Percentiles rank a stretch among this genome's conserved stretches.
phyloP scores from a whole-genome alignment of 2,888 invertebrate genomes.

The Hydroisotoma schaefferi region DNA sequence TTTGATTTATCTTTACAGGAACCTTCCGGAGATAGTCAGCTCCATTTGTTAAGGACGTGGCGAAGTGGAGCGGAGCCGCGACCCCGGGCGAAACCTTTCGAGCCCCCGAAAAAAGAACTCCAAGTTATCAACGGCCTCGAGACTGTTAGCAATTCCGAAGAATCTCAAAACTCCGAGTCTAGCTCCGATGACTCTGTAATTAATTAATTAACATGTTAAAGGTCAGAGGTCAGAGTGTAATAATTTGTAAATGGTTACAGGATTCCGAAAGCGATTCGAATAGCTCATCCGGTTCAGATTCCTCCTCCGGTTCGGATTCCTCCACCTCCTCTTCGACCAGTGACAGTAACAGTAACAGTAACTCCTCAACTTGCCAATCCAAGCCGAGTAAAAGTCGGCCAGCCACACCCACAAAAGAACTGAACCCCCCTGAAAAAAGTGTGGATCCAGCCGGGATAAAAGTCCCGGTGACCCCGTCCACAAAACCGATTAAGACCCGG shows the following conservation, averaged over 20 bases:
- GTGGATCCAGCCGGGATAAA: neutral
- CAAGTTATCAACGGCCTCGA: slow-evolving; percentile 40
- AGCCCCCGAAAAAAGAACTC: slow-evolving; percentile 32
- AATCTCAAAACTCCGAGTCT: slow-evolving; percentile 39
- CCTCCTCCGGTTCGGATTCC: slow-evolving; percentile 27
- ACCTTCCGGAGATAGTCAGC: slow-evolving; percentile 28
- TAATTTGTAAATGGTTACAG: slow-evolving; percentile 55
- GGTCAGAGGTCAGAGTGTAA: too few species aligned
- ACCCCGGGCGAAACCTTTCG: slow-evolving; percentile 26
- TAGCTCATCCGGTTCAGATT: neutral
- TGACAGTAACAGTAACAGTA: slow-evolving; percentile 34
- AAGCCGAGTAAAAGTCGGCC: slow-evolving; percentile 10
- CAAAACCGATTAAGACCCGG: slow-evolving; percentile 44
- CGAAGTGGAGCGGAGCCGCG: slow-evolving; percentile 36
- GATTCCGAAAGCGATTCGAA: slow-evolving; percentile 51
- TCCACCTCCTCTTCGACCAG: slow-evolving; percentile 47
- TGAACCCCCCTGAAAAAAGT: slow-evolving; percentile 3
- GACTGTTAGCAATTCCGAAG: slow-evolving; percentile 39
- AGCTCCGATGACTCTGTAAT: slow-evolving; percentile 36
- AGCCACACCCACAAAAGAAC: slow-evolving; percentile 3
- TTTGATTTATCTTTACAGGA: slow-evolving; percentile 16
- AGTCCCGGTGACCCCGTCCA: slow-evolving; percentile 2
- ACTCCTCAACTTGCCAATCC: slow-evolving; percentile 33
- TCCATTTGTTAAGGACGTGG: slow-evolving; percentile 39
- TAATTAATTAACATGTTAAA: neutral